These are phyloP conservation scores for Drosophila paulistorum DNA, from an alignment of 1,140 invertebrate species.

Conservation along the genomic window DNA sequence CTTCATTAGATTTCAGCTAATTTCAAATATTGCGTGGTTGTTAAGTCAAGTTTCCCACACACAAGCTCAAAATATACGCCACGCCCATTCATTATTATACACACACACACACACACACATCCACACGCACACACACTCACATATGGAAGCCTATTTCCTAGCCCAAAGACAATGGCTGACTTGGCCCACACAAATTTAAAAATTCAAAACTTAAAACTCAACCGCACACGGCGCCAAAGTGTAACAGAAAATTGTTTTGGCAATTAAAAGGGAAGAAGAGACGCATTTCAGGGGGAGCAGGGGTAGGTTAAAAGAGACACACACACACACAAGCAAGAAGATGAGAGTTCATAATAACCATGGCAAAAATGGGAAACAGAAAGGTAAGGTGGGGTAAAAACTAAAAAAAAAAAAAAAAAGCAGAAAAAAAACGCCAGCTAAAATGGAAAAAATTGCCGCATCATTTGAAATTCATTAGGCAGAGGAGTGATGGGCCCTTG, in stretches of 20 bases:
- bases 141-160: constrained; percentile 52
- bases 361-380: constrained; percentile 42
- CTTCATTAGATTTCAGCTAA: constrained; percentile 17
- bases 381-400: background rate
- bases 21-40: constrained; percentile 41
- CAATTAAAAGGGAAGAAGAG: constrained; percentile 70
- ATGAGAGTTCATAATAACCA: constrained; percentile 52
- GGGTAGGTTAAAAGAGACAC: background rate
- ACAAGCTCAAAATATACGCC: constrained; percentile 36
- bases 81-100: constrained; percentile 8
- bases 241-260: constrained; percentile 63
- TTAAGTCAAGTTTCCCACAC: constrained; percentile 45
- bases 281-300: constrained; percentile 37
- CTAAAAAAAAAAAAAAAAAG: constrained; percentile 1
- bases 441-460: constrained; percentile 62
- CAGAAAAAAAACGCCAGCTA: constrained; percentile 15
- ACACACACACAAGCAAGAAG: constrained; percentile 49
- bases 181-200: constrained; percentile 4
- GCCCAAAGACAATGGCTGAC: constrained; percentile 52
- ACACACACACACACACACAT: constrained; percentile 12
- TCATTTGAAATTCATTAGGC: constrained; percentile 78
- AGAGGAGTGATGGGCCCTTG: constrained; percentile 48
- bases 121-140: too few relatives aligned
- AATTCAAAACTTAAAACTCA: constrained; percentile 12
- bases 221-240: constrained; percentile 57